Evolutionary conservation across 2,888 invertebrate genomes (phyloP).

Genomic region (Oegoconia quadripuncta): DNA sequence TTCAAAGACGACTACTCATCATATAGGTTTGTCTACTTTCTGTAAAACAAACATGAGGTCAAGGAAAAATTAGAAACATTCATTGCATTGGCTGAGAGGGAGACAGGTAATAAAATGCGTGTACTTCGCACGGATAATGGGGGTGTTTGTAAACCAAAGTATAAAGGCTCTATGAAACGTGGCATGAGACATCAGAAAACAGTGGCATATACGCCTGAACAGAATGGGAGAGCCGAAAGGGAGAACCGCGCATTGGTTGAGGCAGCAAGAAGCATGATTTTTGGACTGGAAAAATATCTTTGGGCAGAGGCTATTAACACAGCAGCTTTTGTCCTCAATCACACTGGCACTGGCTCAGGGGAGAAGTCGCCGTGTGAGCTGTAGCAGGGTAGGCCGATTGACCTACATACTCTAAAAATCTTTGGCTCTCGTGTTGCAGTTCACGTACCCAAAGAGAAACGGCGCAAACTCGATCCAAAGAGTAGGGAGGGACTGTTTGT

Average conservation of each 20-base stretch:
- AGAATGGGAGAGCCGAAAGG: slow-evolving; percentile 8
- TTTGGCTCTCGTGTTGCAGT: slow-evolving; percentile 4
- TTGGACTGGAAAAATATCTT: slow-evolving; percentile 1
- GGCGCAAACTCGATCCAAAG: slow-evolving; percentile 8
- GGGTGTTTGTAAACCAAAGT: not conserved
- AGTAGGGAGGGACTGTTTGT: slow-evolving; percentile 5
- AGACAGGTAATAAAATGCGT: slow-evolving; percentile 1
- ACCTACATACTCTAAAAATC: slow-evolving; percentile 3
- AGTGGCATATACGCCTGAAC: slow-evolving; percentile 7
- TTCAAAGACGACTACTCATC: slow-evolving; percentile 10
- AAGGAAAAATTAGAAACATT: not conserved
- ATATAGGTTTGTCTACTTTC: slow-evolving; percentile 8
- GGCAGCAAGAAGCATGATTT: slow-evolving; percentile 10
- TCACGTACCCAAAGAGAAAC: slow-evolving; percentile 7
- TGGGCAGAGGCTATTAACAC: slow-evolving; percentile 11
- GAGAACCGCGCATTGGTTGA: slow-evolving; percentile 8
- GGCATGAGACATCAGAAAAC: slow-evolving; percentile 6
- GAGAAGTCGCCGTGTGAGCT: slow-evolving; percentile 6
- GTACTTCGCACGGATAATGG: slow-evolving; percentile 1
- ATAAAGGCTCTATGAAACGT: not conserved
- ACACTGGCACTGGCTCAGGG: not conserved
- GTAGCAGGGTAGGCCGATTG: slow-evolving; percentile 4
- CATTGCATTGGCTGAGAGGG: not conserved
- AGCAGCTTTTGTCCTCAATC: not conserved
- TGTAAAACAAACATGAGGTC: slow-evolving; percentile 3